phyloP scores from a whole-genome alignment of 2,113 vertebrate genomes.

The Pollachius pollachius region DNA sequence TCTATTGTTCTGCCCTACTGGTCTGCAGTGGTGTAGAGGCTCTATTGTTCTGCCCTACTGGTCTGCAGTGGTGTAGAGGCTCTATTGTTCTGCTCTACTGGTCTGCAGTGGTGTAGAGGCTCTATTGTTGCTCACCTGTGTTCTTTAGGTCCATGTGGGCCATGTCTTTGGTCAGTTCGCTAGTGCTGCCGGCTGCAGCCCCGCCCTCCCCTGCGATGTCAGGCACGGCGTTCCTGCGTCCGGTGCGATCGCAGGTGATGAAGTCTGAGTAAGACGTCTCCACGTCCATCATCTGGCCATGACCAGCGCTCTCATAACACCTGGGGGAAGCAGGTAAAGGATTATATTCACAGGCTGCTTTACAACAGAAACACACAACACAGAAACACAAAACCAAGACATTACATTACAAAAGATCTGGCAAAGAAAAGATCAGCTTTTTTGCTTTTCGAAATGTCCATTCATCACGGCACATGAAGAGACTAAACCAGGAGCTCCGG shows the following conservation, averaged over 20 bases:
- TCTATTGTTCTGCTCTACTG: too few species aligned
- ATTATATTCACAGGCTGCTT: background rate
- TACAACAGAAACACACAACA: background rate
- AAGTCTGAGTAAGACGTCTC: slow-evolving; percentile 94
- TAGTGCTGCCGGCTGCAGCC: slow-evolving; percentile 70
- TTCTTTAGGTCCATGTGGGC: slow-evolving; percentile 76
- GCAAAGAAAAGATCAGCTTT: too few species aligned
- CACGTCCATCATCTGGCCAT: slow-evolving; percentile 90
- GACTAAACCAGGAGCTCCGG: too few species aligned
- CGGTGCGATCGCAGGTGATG: slow-evolving; percentile 90
- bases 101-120: background rate
- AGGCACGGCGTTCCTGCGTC: slow-evolving; percentile 92
- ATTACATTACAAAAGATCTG: too few species aligned
- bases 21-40: too few species aligned
- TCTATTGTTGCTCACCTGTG: slow-evolving; percentile 53
- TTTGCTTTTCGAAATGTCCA: too few species aligned
- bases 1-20: too few species aligned
- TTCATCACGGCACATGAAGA: too few species aligned
- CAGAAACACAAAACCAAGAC: background rate
- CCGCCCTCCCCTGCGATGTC: slow-evolving; percentile 82
- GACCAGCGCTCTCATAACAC: slow-evolving; percentile 78
- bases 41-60: too few species aligned
- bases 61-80: too few species aligned
- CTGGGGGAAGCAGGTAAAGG: slow-evolving; percentile 28
- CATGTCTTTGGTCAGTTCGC: slow-evolving; percentile 85